These are phyloP conservation scores for Eucriotettix oculatus DNA, from an alignment of 2,888 invertebrate genomes.

Conservation along the genomic window DNA sequence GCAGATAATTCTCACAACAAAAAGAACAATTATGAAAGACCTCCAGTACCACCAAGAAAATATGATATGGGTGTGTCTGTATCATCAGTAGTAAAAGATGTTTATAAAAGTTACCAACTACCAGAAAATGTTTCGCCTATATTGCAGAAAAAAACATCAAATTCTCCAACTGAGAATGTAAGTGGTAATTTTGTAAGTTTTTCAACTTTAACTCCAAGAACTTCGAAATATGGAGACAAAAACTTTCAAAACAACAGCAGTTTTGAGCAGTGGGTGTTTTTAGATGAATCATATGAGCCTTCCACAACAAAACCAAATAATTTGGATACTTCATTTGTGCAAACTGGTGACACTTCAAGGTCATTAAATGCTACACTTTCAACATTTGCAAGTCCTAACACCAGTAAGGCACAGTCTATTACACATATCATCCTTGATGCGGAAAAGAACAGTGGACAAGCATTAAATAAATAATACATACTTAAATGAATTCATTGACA, in stretches of 20 bases:
- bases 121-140: too few relatives aligned
- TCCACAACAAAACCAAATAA: conserved; percentile 13
- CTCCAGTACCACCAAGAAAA: conserved; percentile 32
- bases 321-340: conserved; percentile 12
- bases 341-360: conserved; percentile 12
- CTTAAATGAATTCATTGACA: too few relatives aligned
- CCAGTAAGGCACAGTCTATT: conserved; percentile 21
- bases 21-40: conserved; percentile 24
- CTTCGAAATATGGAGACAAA: conserved; percentile 17
- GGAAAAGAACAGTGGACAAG: neutral
- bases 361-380: conserved; percentile 14
- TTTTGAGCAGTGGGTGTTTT: conserved; percentile 26
- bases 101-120: too few relatives aligned
- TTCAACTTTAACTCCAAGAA: conserved; percentile 6
- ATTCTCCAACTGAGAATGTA: too few relatives aligned
- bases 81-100: too few relatives aligned
- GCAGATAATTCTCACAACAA: conserved; percentile 3
- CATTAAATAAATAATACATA: too few relatives aligned
- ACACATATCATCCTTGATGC: conserved; percentile 21
- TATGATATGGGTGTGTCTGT: conserved; percentile 17
- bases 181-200: conserved; percentile 9
- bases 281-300: conserved; percentile 18
- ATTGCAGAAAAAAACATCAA: too few relatives aligned
- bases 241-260: conserved; percentile 16
- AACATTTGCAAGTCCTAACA: conserved; percentile 16